Conservation (phyloP, 2,113 vertebrate species). For the Engraulis encrasicolus region DNA sequence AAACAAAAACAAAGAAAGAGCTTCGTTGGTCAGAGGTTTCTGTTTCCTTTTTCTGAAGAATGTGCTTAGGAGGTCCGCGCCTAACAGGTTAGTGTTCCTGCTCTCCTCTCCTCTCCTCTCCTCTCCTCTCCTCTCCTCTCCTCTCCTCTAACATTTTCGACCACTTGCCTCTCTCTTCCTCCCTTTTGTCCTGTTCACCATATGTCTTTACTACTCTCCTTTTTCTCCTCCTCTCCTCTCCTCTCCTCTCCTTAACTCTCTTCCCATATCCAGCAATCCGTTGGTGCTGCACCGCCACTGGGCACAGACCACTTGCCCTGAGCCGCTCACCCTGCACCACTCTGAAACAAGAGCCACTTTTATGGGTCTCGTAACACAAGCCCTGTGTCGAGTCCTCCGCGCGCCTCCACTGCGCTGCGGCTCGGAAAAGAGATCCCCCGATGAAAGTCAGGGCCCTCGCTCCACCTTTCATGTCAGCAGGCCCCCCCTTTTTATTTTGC, state of each 20-base stretch:
- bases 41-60: slow-evolving; percentile 75
- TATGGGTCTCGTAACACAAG: slow-evolving; percentile 80
- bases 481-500: slow-evolving; percentile 82
- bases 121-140: too few species aligned
- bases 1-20: slow-evolving; percentile 46
- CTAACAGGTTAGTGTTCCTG: slow-evolving; percentile 76
- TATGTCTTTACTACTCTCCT: too few species aligned
- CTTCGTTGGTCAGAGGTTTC: slow-evolving; percentile 70
- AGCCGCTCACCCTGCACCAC: slow-evolving; percentile 38
- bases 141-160: too few species aligned
- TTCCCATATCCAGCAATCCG: slow-evolving; percentile 65
- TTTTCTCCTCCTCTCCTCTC: too few species aligned
- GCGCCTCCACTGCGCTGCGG: slow-evolving; percentile 47
- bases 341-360: slow-evolving; percentile 81
- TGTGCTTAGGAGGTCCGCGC: slow-evolving; percentile 78
- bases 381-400: slow-evolving; percentile 72
- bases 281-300: too few species aligned
- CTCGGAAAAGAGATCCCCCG: slow-evolving; percentile 83
- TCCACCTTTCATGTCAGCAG: slow-evolving; percentile 87
- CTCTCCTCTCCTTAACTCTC: too few species aligned
- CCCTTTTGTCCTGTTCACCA: too few species aligned
- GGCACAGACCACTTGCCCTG: neutral
- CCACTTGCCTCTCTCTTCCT: too few species aligned
- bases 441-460: slow-evolving; percentile 81
- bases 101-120: too few species aligned